These are phyloP conservation scores for Monodelphis domestica DNA, from an alignment of 2,797 vertebrate species.

Conservation along the genomic window DNA sequence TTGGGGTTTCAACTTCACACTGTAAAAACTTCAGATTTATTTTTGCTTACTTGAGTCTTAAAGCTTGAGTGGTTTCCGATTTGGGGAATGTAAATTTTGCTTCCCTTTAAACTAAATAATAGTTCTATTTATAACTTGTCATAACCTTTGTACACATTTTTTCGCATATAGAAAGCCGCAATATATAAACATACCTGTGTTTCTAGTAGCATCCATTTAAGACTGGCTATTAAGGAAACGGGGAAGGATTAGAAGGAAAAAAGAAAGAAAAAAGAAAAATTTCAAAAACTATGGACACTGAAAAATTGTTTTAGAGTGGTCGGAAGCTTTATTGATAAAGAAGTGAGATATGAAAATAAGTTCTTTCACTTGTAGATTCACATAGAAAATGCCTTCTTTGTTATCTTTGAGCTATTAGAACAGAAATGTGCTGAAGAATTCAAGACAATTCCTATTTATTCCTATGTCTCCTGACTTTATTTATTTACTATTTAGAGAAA, in stretches of 20 bases:
- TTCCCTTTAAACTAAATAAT: constrained; percentile 75
- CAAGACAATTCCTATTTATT: constrained; percentile 60
- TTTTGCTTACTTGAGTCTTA: constrained; percentile 70
- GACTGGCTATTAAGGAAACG: constrained; percentile 45
- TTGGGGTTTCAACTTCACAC: constrained; percentile 66
- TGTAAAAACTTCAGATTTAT: constrained; percentile 73
- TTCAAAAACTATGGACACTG: not conserved
- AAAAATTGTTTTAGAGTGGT: not conserved
- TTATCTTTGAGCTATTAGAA: not conserved
- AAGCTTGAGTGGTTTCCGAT: constrained; percentile 68
- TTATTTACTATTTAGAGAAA: constrained; percentile 49
- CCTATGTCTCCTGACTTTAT: constrained; percentile 24
- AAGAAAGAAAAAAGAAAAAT: not conserved
- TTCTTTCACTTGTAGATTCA: constrained; percentile 49
- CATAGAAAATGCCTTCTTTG: not conserved
- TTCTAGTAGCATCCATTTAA: constrained; percentile 42
- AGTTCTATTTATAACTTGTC: constrained; percentile 74
- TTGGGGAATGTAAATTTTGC: constrained; percentile 76
- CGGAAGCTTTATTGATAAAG: constrained; percentile 18
- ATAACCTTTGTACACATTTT: constrained; percentile 50
- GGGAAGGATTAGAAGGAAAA: not conserved
- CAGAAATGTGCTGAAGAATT: constrained; percentile 1
- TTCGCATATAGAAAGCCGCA: constrained; percentile 53
- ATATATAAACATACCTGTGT: not conserved
- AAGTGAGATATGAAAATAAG: constrained; percentile 53